Evolutionary conservation across 2,888 invertebrate species (phyloP).

Genomic region (Dryobota labecula): DNA sequence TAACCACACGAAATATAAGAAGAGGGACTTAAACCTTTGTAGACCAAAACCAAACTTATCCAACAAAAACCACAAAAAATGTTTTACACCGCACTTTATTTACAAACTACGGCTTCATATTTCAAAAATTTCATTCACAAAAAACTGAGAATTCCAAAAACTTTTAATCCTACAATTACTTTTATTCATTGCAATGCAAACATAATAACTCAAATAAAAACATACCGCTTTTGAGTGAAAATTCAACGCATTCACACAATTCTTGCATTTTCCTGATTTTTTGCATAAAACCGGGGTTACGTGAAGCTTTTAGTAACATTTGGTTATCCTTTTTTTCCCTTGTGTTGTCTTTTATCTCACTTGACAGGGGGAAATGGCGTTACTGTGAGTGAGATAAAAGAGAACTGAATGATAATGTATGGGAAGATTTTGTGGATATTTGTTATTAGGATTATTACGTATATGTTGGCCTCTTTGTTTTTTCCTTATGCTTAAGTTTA

Average conservation of each 20-base stretch:
- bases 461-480: conserved; percentile 12
- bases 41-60: not conserved
- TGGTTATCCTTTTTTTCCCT: conserved; percentile 33
- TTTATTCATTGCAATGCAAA: conserved; percentile 32
- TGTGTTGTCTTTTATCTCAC: conserved; percentile 41
- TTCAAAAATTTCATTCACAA: not conserved
- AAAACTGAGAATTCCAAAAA: conserved; percentile 2
- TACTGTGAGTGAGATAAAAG: conserved; percentile 25
- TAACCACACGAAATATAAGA: no score
- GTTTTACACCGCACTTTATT: not conserved
- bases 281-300: conserved; percentile 21
- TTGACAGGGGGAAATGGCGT: conserved; percentile 25
- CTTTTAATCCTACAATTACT: conserved; percentile 7
- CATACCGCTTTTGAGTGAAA: conserved; percentile 17
- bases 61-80: not conserved
- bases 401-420: conserved; percentile 47
- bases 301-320: conserved; percentile 44
- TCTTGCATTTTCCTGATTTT: conserved; percentile 51
- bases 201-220: conserved; percentile 29
- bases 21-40: not conserved
- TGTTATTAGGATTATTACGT: conserved; percentile 47
- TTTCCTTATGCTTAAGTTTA: conserved; percentile 17
- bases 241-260: conserved; percentile 12
- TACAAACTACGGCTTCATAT: not conserved
- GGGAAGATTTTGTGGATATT: conserved; percentile 45